A percentile compares a stretch with the other conserved stretches of the same genome.
Evolutionary conservation across 2,797 vertebrate species (phyloP).

Genomic region (Protonibea diacanthus): DNA sequence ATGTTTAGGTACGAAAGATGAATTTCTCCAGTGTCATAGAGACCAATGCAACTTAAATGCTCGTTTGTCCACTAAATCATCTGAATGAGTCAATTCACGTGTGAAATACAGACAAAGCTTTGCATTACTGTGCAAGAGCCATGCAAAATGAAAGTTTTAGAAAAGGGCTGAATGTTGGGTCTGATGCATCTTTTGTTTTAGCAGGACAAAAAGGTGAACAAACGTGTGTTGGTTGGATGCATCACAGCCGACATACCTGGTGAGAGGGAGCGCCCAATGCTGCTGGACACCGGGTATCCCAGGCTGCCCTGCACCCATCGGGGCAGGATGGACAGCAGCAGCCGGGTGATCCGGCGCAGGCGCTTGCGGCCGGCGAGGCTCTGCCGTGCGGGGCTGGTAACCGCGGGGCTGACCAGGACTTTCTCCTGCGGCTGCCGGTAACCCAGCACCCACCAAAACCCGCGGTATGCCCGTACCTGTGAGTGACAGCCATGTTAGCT

Average conservation of each 20-base stretch:
- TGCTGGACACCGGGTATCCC: conserved; percentile 79
- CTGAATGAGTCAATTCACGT: too few relatives aligned
- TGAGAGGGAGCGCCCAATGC: conserved; percentile 76
- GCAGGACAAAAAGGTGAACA: not conserved
- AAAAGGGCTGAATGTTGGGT: too few relatives aligned
- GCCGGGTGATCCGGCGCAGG: conserved; percentile 58
- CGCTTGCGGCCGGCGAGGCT: conserved; percentile 81
- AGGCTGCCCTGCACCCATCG: conserved; percentile 79
- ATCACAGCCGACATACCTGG: conserved; percentile 75
- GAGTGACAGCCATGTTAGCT: accelerated
- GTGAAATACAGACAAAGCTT: too few relatives aligned
- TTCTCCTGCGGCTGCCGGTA: conserved; percentile 47
- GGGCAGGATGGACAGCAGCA: conserved; percentile 84
- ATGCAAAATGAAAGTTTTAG: too few relatives aligned
- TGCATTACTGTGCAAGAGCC: too few relatives aligned
- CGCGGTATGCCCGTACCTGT: conserved; percentile 75
- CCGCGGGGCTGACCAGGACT: accelerated
- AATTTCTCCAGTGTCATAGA: too few relatives aligned
- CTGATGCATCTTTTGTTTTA: too few relatives aligned
- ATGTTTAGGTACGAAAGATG: too few relatives aligned
- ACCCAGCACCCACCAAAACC: conserved; percentile 80
- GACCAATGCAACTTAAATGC: too few relatives aligned
- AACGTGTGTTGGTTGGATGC: too few relatives aligned
- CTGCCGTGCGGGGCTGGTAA: conserved; percentile 55
- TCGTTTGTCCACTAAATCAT: too few relatives aligned